A percentile compares a stretch with the other conserved stretches of the same genome.
Evolutionary conservation across 2,888 invertebrate genomes (phyloP).

Genomic region (Azorinus chamasolen): DNA sequence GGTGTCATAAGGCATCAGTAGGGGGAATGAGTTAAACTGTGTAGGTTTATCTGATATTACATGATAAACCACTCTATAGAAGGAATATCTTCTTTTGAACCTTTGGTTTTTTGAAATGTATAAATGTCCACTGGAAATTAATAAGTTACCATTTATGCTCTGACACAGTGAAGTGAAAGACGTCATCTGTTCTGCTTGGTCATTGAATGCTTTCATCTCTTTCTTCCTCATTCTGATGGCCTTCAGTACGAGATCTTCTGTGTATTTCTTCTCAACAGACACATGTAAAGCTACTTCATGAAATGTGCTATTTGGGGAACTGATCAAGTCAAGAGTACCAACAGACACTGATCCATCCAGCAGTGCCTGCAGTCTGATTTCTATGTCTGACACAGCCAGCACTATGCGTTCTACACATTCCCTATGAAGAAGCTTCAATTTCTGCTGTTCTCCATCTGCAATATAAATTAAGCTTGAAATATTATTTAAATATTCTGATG

Average conservation of each 20-base stretch:
- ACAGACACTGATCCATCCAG: conserved; percentile 30
- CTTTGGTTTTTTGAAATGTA: too few relatives aligned
- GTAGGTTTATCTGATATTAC: too few relatives aligned
- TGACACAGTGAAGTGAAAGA: conserved; percentile 17
- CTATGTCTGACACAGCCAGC: conserved; percentile 26
- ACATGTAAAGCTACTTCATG: conserved; percentile 25
- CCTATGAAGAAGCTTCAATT: conserved; percentile 11
- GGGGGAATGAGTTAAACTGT: too few relatives aligned
- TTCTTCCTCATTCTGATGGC: conserved; percentile 18
- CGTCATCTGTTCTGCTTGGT: conserved; percentile 27
- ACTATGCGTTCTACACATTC: conserved; percentile 18
- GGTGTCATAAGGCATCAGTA: too few relatives aligned
- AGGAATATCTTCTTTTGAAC: too few relatives aligned
- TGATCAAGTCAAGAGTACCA: conserved; percentile 30
- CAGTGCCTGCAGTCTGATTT: conserved; percentile 11
- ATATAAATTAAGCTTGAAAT: too few relatives aligned
- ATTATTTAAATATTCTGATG: too few relatives aligned
- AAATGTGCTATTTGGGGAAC: conserved; percentile 22
- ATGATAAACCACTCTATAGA: too few relatives aligned
- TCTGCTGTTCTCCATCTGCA: too few relatives aligned
- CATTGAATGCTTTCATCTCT: conserved; percentile 39
- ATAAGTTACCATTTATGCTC: too few relatives aligned
- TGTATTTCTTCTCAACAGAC: background rate
- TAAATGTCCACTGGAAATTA: too few relatives aligned
- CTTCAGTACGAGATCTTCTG: conserved; percentile 8